These are phyloP conservation scores for Clanis bilineata DNA, from an alignment of 2,888 invertebrate genomes.

Conservation along the genomic window DNA sequence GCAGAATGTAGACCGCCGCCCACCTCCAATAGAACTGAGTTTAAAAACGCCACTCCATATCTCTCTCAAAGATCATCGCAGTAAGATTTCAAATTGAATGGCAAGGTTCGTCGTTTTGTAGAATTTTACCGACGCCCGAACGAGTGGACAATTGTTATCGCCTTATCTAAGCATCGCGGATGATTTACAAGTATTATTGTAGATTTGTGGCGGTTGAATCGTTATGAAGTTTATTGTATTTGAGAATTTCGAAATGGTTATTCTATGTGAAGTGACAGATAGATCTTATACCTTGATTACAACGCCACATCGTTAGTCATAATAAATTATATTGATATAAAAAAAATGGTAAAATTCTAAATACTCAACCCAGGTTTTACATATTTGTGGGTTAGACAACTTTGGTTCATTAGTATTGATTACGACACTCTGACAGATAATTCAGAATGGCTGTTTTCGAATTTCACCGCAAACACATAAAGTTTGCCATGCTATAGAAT, in stretches of 20 bases:
- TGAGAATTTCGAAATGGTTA: neutral
- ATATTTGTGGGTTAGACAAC: no score
- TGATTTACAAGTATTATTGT: neutral
- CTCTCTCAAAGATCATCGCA: no score
- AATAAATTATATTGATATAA: neutral
- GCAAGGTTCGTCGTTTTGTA: neutral
- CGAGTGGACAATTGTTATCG: conserved; percentile 26
- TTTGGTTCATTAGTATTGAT: no score
- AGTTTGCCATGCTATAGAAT: neutral
- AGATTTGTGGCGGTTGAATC: neutral
- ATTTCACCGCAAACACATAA: no score
- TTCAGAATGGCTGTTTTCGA: no score
- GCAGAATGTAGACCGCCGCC: conserved; percentile 62
- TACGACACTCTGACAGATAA: no score
- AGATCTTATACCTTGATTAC: neutral
- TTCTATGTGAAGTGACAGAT: neutral
- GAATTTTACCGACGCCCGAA: conserved; percentile 44
- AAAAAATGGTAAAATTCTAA: no score
- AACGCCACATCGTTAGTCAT: neutral
- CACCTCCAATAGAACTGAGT: conserved; percentile 54
- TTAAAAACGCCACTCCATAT: no score
- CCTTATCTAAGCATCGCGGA: conserved; percentile 7
- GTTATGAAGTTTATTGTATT: neutral
- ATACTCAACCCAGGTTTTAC: no score
- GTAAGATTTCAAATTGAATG: neutral